These are phyloP conservation scores for Drosophila macrospina DNA, from an alignment of 2,888 invertebrate genomes.

Conservation along the genomic window DNA sequence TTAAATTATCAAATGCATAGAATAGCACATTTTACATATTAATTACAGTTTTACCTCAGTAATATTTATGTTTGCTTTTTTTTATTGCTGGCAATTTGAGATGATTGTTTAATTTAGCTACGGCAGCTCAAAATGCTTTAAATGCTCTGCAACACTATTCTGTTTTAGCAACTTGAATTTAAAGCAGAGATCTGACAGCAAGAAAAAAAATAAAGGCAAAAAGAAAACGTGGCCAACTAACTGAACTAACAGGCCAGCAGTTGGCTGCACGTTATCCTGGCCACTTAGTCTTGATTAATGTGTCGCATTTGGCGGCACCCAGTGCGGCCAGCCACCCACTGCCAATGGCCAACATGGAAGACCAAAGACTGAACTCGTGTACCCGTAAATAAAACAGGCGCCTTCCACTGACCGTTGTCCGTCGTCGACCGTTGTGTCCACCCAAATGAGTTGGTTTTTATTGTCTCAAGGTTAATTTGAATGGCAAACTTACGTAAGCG, in stretches of 20 bases:
- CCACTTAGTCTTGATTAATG: conserved; percentile 78
- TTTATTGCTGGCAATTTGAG: background rate
- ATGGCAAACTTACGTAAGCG: conserved; percentile 61
- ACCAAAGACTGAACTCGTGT: conserved; percentile 11
- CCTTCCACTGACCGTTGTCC: conserved; percentile 18
- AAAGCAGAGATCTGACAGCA: conserved; percentile 18
- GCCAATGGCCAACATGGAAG: conserved; percentile 4
- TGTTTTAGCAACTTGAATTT: conserved; percentile 27
- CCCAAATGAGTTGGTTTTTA: conserved; percentile 55
- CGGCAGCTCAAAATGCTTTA: background rate
- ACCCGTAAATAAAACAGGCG: conserved; percentile 46
- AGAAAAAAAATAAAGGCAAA: background rate
- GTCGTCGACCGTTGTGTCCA: conserved; percentile 19
- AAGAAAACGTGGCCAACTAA: conserved; percentile 23
- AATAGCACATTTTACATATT: no score
- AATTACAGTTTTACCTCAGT: no score
- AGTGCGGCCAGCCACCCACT: conserved; percentile 6
- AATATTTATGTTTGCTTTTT: no score
- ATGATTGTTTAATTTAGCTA: background rate
- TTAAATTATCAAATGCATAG: background rate
- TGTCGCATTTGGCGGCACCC: conserved; percentile 53
- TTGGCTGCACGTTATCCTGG: conserved; percentile 62
- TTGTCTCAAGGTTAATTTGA: conserved; percentile 78
- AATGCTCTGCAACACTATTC: background rate
- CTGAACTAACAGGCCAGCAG: conserved; percentile 36